Conservation (phyloP, 1,140 invertebrate species). For the Mamestra configurata region DNA sequence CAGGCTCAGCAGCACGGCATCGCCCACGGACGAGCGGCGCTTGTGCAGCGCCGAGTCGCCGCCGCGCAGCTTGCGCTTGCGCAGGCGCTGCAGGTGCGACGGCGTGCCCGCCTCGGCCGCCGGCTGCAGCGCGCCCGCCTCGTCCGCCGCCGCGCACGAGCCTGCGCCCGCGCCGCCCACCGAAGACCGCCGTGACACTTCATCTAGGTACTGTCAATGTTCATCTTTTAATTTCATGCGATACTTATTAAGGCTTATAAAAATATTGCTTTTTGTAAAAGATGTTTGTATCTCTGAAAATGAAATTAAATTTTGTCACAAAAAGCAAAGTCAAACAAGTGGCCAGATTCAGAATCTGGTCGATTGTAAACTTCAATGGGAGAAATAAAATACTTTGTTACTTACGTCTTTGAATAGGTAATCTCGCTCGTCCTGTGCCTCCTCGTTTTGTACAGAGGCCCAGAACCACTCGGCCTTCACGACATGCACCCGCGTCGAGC, state of each 20-base stretch:
- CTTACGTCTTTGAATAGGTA: slow-evolving; percentile 95
- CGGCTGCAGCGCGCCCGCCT: slow-evolving; percentile 40
- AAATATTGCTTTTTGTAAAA: no score
- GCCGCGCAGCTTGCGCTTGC: slow-evolving; percentile 93
- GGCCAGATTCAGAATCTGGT: background rate
- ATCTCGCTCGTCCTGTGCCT: slow-evolving; percentile 95
- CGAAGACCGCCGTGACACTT: slow-evolving; percentile 89
- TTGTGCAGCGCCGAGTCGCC: slow-evolving; percentile 90
- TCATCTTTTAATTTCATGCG: no score
- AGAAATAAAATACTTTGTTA: slow-evolving; percentile 46
- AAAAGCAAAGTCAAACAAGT: background rate
- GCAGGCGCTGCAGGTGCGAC: slow-evolving; percentile 83
- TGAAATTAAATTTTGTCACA: no score
- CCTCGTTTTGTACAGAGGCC: slow-evolving; percentile 98
- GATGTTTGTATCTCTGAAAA: no score
- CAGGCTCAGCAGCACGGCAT: slow-evolving; percentile 94
- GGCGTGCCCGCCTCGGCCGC: slow-evolving; percentile 67
- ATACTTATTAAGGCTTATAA: no score
- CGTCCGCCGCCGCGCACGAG: slow-evolving; percentile 57
- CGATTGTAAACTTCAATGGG: background rate
- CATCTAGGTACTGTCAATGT: slow-evolving; percentile 89
- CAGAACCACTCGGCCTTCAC: slow-evolving; percentile 99
- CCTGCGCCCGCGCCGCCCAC: slow-evolving; percentile 75
- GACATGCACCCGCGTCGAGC: slow-evolving; percentile 90
- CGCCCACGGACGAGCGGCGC: slow-evolving; percentile 94